Conservation (phyloP, 2,113 vertebrate species). For the Procavia capensis region DNA sequence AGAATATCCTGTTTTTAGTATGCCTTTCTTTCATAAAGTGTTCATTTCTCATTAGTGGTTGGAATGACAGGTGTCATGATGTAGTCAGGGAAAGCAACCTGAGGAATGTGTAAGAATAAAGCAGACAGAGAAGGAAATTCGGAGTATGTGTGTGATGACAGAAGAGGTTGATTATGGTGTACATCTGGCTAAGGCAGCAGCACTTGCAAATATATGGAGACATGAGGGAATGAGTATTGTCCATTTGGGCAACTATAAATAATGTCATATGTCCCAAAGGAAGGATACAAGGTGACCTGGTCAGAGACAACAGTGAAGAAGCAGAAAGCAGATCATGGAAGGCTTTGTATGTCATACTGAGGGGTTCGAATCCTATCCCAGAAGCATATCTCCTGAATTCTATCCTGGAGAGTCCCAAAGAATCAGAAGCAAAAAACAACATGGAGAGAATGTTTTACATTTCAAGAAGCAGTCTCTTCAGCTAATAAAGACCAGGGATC, state of each 20-base stretch:
- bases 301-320: neutral
- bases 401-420: neutral
- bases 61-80: neutral
- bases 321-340: neutral
- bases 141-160: neutral
- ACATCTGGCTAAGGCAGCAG: neutral
- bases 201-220: neutral
- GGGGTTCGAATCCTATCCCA: neutral
- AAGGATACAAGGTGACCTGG: neutral
- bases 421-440: neutral
- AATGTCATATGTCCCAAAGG: neutral
- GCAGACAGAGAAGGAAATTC: neutral
- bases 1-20: neutral
- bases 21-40: neutral
- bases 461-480: neutral
- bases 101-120: neutral
- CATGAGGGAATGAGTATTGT: neutral
- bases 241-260: neutral
- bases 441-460: neutral
- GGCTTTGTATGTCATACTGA: neutral
- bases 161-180: neutral
- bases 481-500: neutral
- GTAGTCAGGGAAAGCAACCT: neutral
- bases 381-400: no score
- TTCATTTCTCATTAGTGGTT: slow-evolving; percentile 38